phyloP scores from a whole-genome alignment of 2,888 invertebrate species.

The Onthophagus sagittarius region DNA sequence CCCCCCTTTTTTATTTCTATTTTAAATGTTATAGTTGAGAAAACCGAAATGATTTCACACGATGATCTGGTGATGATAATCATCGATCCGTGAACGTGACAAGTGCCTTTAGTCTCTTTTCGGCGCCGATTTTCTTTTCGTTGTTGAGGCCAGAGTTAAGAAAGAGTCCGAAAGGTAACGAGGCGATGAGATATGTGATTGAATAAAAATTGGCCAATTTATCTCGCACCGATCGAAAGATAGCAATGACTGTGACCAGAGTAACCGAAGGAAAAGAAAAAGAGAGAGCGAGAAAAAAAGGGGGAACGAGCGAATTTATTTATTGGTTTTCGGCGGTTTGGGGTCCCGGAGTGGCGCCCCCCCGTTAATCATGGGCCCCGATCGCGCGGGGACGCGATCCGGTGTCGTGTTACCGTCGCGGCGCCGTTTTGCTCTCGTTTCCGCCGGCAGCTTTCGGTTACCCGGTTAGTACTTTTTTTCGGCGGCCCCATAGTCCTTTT shows the following conservation, averaged over 20 bases:
- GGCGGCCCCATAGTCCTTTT: not conserved
- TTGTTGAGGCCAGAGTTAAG: not conserved
- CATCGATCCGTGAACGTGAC: not conserved
- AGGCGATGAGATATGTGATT: constrained; percentile 9
- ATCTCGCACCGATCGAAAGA: constrained; percentile 2
- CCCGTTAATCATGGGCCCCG: not conserved
- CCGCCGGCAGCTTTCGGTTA: not conserved
- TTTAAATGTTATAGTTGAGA: not conserved
- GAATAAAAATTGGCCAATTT: constrained; percentile 14
- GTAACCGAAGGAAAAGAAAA: too few relatives aligned
- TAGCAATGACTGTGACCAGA: not conserved
- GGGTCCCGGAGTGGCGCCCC: not conserved
- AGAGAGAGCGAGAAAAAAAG: too few relatives aligned
- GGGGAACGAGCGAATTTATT: not conserved
- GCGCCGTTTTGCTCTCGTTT: not conserved
- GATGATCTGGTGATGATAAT: not conserved
- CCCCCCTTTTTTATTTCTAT: too few relatives aligned
- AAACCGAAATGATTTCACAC: not conserved
- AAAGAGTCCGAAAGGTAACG: not conserved
- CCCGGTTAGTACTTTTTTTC: not conserved
- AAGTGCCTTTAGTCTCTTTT: not conserved
- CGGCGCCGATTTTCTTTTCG: not conserved
- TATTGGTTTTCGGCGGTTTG: not conserved
- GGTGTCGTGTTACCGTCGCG: not conserved
- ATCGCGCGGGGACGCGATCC: not conserved